Evolutionary conservation across 2,888 invertebrate species (phyloP), one percentile per base, ranked within the genome.

Genomic region (Holacanthella duospinosa): DNA sequence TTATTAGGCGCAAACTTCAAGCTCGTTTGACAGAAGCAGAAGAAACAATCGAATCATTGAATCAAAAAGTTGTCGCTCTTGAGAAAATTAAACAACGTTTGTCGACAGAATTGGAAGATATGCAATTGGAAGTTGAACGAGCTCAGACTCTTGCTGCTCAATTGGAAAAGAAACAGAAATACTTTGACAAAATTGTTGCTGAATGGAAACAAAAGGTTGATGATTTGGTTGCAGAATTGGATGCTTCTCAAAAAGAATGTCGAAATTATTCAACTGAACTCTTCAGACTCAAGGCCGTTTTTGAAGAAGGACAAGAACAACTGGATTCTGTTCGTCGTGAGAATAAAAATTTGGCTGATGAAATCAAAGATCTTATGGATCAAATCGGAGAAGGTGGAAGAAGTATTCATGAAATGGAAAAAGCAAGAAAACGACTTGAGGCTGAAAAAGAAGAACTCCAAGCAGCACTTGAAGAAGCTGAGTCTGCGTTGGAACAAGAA

Each of bases 181-280:
- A 93, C 74, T 99, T 99, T 85, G 99, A 99, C 85, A 96, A 97
- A 84, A 94, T 96, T 82, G 92, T 99, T 79, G 89, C 93, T 75
- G 99, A 99, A 87, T 99, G 99, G 99, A 96, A 97, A 82, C 89
- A 94, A 83, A 99, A 97, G 85, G 92, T 92, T 77, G 94, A 96
- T 77, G 97, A 97, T 80, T 86, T 96, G 75, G 90, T 93, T 72
- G 90, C 93, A 75, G 99, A 99, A 80, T 86, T 99, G 71, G 99
- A 99, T 77, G 94, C 94, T 77, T 93, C 95, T 80, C 97, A 97
- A 82, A 94, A 96, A 82, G 99, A 99, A 81, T 93, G 95, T 86
- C 89, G 99, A 80, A 94, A 95, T 85, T 95, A 95, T 83, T 94
- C 95, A 80, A 97, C 99, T 74, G 99, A 99, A 83, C 83, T 99